These are phyloP conservation scores for Endotricha flammealis DNA, from an alignment of 2,888 invertebrate genomes.

Conservation along the genomic window DNA sequence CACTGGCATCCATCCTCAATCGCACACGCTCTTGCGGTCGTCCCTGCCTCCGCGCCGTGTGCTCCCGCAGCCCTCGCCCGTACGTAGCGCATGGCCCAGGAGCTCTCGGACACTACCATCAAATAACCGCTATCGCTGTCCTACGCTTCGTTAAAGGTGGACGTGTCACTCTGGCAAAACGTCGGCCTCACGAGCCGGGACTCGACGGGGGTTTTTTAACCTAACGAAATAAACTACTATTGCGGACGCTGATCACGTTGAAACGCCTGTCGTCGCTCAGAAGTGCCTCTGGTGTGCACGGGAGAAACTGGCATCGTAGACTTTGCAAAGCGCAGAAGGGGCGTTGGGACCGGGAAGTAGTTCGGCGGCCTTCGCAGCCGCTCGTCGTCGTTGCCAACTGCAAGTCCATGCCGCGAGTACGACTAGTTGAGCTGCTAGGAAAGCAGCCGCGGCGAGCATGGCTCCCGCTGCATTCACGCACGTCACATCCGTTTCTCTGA, in stretches of 20 bases:
- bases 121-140: slow-evolving; percentile 66
- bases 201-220: slow-evolving; percentile 68
- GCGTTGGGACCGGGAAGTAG: slow-evolving; percentile 81
- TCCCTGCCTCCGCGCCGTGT: slow-evolving; percentile 69
- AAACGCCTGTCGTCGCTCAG: slow-evolving; percentile 54
- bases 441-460: slow-evolving; percentile 90
- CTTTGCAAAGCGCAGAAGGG: slow-evolving; percentile 85
- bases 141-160: slow-evolving; percentile 47
- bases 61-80: slow-evolving; percentile 43
- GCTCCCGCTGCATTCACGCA: slow-evolving; percentile 89
- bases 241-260: slow-evolving; percentile 69
- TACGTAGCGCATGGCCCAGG: slow-evolving; percentile 49
- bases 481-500: slow-evolving; percentile 79
- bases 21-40: slow-evolving; percentile 66
- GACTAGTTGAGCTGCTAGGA: slow-evolving; percentile 91
- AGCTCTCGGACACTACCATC: slow-evolving; percentile 60
- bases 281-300: slow-evolving; percentile 82
- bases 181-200: slow-evolving; percentile 48
- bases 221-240: slow-evolving; percentile 73
- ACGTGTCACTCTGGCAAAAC: slow-evolving; percentile 39
- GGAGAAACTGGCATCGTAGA: slow-evolving; percentile 91
- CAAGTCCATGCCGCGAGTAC: slow-evolving; percentile 93
- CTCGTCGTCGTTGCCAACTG: slow-evolving; percentile 89
- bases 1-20: slow-evolving; percentile 61
- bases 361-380: slow-evolving; percentile 81